These are phyloP conservation scores for Cydia strobilella DNA, from an alignment of 1,140 invertebrate genomes.

Conservation along the genomic window DNA sequence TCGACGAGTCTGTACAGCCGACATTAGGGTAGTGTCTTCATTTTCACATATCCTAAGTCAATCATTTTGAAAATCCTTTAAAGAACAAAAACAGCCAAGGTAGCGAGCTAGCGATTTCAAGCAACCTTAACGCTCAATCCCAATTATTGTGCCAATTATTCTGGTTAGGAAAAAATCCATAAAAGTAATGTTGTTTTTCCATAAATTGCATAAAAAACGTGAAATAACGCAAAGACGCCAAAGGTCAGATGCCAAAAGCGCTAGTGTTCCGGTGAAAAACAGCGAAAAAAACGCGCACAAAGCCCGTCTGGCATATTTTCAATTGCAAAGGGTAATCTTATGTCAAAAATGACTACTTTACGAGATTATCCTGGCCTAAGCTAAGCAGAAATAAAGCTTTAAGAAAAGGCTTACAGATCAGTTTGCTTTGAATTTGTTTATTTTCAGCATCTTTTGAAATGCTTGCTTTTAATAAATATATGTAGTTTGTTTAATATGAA, in stretches of 20 bases:
- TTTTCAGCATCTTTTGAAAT: background rate
- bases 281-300: constrained; percentile 20
- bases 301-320: constrained; percentile 63
- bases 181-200: background rate
- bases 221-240: background rate
- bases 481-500: no score
- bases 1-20: no score
- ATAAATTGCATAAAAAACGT: background rate
- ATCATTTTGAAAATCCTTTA: no score
- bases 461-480: no score
- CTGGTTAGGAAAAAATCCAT: no score
- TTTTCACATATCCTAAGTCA: no score
- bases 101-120: no score
- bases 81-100: no score
- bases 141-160: no score
- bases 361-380: constrained; percentile 58
- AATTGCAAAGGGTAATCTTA: constrained; percentile 63
- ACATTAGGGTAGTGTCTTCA: no score
- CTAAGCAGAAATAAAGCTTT: constrained; percentile 8
- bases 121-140: no score
- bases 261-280: constrained; percentile 33
- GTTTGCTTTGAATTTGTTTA: background rate
- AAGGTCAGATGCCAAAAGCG: background rate
- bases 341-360: constrained; percentile 70
- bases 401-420: background rate